Conservation (phyloP, 2,888 invertebrate species). For the Cataglyphis cursor region DNA sequence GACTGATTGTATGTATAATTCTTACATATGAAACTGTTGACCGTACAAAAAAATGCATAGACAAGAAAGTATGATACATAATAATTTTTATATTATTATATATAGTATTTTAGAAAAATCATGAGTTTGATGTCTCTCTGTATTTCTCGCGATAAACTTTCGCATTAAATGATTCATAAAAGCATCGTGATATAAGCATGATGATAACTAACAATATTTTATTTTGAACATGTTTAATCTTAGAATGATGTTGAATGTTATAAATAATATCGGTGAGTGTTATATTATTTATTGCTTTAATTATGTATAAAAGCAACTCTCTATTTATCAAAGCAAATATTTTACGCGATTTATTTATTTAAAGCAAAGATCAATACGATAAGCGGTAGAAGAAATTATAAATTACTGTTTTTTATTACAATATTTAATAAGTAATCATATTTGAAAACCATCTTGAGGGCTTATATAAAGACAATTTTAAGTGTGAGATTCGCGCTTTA, state of each 20-base stretch:
- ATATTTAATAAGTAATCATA: not conserved
- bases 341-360: not conserved
- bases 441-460: not conserved
- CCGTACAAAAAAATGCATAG: not conserved
- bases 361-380: not conserved
- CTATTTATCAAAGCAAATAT: not conserved
- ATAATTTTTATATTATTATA: conserved; percentile 20
- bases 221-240: not conserved
- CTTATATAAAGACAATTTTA: not conserved
- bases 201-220: not conserved
- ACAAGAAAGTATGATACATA: not conserved
- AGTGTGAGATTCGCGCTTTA: not conserved
- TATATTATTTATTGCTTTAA: not conserved
- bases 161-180: not conserved
- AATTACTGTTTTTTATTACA: not conserved
- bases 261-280: not conserved
- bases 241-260: not conserved
- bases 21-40: not conserved
- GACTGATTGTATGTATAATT: not conserved
- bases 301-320: not conserved
- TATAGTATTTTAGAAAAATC: not conserved
- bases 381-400: not conserved
- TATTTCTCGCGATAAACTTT: not conserved
- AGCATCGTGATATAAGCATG: no score
- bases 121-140: not conserved